A percentile compares a stretch with the other conserved stretches of the same genome.
Evolutionary conservation across 1,140 invertebrate species (phyloP).

Genomic region (Drosophila mayri): DNA sequence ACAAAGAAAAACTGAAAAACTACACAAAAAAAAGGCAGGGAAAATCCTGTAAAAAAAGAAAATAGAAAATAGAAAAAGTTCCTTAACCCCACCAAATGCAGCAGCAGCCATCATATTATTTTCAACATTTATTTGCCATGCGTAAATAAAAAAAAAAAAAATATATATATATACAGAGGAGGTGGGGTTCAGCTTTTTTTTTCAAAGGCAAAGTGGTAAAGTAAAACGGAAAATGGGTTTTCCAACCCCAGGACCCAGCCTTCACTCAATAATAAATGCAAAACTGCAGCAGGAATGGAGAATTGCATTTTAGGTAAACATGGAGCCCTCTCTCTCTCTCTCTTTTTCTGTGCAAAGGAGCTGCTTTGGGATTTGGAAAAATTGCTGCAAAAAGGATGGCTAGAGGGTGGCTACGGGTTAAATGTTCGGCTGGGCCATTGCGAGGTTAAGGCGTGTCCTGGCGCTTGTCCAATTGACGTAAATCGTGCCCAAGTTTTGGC

Average conservation of each 20-base stretch:
- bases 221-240: constrained; percentile 62
- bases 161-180: constrained; percentile 3
- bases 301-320: constrained; percentile 80
- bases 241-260: neutral
- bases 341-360: constrained; percentile 15
- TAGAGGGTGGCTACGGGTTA: constrained; percentile 1
- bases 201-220: constrained; percentile 44
- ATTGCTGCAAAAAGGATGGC: neutral
- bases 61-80: constrained; percentile 58
- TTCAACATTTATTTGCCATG: constrained; percentile 80
- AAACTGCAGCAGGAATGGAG: constrained; percentile 57
- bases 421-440: constrained; percentile 16
- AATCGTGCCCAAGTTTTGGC: constrained; percentile 78
- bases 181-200: constrained; percentile 2
- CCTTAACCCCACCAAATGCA: constrained; percentile 61
- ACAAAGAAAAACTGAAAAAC: constrained; percentile 14
- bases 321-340: constrained; percentile 12
- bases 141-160: constrained; percentile 61
- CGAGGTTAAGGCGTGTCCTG: constrained; percentile 58
- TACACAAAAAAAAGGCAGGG: constrained; percentile 2
- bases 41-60: neutral
- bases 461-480: constrained; percentile 75
- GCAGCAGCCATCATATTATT: constrained; percentile 66
- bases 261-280: constrained; percentile 68
- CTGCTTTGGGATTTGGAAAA: constrained; percentile 24